These are phyloP conservation scores for Chrysomallon squamiferum DNA, from an alignment of 1,140 invertebrate genomes.

Conservation along the genomic window DNA sequence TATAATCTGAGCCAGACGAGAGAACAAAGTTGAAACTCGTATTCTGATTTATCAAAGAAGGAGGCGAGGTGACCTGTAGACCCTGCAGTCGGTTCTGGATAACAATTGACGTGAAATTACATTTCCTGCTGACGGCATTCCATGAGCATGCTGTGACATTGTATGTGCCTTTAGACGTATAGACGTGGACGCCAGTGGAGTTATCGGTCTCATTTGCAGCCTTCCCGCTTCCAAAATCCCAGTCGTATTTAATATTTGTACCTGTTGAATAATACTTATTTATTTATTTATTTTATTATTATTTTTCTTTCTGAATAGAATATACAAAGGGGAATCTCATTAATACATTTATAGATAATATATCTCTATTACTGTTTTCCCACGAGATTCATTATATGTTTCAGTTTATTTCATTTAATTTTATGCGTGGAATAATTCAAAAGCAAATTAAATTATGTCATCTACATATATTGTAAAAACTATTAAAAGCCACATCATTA, in stretches of 20 bases:
- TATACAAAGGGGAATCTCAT: no score
- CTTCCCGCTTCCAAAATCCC: constrained; percentile 26
- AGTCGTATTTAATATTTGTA: constrained; percentile 33
- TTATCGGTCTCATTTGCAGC: constrained; percentile 11
- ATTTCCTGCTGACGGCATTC: constrained; percentile 37
- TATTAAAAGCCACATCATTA: no score
- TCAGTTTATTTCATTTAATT: no score
- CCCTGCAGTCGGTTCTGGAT: constrained; percentile 27
- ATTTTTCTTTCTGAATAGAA: no score
- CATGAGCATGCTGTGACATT: constrained; percentile 26
- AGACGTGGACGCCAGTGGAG: constrained; percentile 7
- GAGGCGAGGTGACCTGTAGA: constrained; percentile 8
- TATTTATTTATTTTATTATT: no score
- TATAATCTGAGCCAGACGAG: constrained; percentile 38
- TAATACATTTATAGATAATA: no score
- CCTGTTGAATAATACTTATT: constrained; percentile 23
- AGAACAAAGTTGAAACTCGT: constrained; percentile 19
- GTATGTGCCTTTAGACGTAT: constrained; percentile 15
- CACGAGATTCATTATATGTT: no score
- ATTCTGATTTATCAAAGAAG: constrained; percentile 1
- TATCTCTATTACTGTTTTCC: no score
- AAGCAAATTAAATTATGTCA: no score
- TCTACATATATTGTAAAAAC: no score
- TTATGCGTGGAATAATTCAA: no score
- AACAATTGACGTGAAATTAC: constrained; percentile 29